Evolutionary conservation across 2,113 vertebrate genomes (phyloP).

Genomic region (Pachypanchax playfairii): DNA sequence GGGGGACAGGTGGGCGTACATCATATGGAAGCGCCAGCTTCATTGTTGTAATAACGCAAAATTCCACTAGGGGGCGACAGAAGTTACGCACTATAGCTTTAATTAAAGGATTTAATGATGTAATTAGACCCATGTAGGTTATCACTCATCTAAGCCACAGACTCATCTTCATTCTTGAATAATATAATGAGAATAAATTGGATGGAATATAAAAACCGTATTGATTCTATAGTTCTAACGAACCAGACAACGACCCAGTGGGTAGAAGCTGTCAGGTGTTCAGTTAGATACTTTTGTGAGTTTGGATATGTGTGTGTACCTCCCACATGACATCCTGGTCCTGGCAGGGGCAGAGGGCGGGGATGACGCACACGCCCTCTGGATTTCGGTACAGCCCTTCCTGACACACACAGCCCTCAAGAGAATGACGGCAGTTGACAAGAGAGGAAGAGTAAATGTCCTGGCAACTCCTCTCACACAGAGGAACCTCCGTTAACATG

Average conservation of each 20-base stretch:
- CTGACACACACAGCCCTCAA: constrained; percentile 80
- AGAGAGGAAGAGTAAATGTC: constrained; percentile 70
- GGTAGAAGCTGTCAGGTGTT: constrained; percentile 14
- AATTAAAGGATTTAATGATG: too few relatives aligned
- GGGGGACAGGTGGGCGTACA: too few relatives aligned
- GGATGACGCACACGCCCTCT: constrained; percentile 78
- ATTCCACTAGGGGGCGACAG: too few relatives aligned
- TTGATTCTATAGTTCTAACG: constrained; percentile 17
- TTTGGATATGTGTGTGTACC: constrained; percentile 63
- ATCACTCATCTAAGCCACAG: constrained; percentile 69
- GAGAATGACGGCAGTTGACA: constrained; percentile 65
- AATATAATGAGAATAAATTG: constrained; percentile 60
- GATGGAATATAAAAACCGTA: constrained; percentile 24
- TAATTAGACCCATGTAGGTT: constrained; percentile 47
- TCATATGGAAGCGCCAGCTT: too few relatives aligned
- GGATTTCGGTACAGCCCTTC: constrained; percentile 79
- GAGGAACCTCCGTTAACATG: background rate
- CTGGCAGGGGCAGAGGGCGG: constrained; percentile 83
- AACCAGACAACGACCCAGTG: constrained; percentile 25
- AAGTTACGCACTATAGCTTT: too few relatives aligned
- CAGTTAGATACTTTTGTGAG: constrained; percentile 3
- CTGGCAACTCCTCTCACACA: constrained; percentile 82
- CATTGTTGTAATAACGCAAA: too few relatives aligned
- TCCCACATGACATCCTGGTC: constrained; percentile 61
- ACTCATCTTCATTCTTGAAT: constrained; percentile 60